Evolutionary conservation across 2,797 vertebrate species (phyloP), one percentile per base, ranked within the genome.

Genomic region (Pangasius djambal): DNA sequence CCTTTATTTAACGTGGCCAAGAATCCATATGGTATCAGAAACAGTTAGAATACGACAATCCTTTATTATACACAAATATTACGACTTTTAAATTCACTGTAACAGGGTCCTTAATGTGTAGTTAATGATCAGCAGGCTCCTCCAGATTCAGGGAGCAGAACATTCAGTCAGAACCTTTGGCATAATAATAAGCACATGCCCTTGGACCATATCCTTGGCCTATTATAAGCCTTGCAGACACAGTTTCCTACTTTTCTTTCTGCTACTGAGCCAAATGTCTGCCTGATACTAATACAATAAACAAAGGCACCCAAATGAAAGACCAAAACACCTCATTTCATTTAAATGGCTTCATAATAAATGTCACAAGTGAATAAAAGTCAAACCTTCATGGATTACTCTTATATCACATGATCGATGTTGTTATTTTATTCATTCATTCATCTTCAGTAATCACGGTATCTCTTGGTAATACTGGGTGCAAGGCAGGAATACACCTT

Each of bases 231-330:
- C 15, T 50, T 77, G 9, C 44, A 48, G 22, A 15, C 22, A 77
- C 74, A 74, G 18, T 9, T 74, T 44, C 20, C 44, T 44, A 44
- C 37, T 31, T 69, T 77, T 40, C 37, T 77, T 28, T 67, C 13
- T 74, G 70, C 72, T 78, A 65, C 59, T 67, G 31, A 34, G 16
- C n/a, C 57, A 59, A 57, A 70, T 70, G 31, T 86, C 48, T 77
- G 25, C 31, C 9, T 77, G 52, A 86, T 57, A 57, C 9, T 78
- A 74, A 44, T 34, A 31, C 85, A 48, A 22, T n/a, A 78, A 86
- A 28, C 40, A 78, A 25, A 13, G 6, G 37, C 85, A 78, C 31
- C 44, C 40, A 31, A 28, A 77, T 48, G 20, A 74, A 44, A 74
- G 37, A 18, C 16, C 34, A 37, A 37, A 37, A 40, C 34, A 40